Base-by-base conservation (phyloP, 2,113 vertebrate species). In the Rostratula benghalensis region DNA sequence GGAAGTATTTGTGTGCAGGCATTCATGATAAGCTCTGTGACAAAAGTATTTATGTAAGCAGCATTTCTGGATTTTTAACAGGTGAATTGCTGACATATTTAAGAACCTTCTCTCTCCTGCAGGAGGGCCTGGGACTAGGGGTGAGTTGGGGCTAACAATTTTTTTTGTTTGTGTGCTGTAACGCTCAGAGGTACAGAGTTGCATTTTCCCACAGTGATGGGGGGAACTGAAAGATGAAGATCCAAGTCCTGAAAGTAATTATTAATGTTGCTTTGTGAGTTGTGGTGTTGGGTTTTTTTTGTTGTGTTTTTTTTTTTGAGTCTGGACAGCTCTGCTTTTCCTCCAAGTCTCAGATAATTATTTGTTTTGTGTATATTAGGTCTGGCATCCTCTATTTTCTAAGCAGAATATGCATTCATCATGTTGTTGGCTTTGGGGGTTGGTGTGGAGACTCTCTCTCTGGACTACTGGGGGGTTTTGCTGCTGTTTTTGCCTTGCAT, bases 171-270 rank as follows among this genome's bases (percentile, higher is more conserved):
- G 39, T 45, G 18, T 16, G 28, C 16, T 16, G 3, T 10, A 11
- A 1, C 4, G 37, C 11, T 2, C 3, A 6, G 6, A 54, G 31
- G 2, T 6, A 2, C 2, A 9, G 23, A 25, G 31, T 3, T 37
- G 14, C 13, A 0, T 5, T 37, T 19, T 3, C 10, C 22, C 41
- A 0, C 0, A 1, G 31, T 5, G 25, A 8, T 51, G 45, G 19
- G 43, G 27, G 71, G 27, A 69, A 24, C 30, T 57, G 63, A 45
- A 70, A 37, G 24, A 2, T 45, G 22, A 48, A 43, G 46, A 46
- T 13, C 8, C 2, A 33, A 53, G 22, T 37, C 24, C 20, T 37
- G 12, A 16, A 60, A 74, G 21, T 25, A 20, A 43, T 13, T 4
- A 9, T 65, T 89, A 3, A 46, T 54, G 51, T 19, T 4, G 2